Evolutionary conservation across 1,140 invertebrate species (phyloP), one percentile per base, ranked within the genome.

Genomic region (Notospermus geniculatus): DNA sequence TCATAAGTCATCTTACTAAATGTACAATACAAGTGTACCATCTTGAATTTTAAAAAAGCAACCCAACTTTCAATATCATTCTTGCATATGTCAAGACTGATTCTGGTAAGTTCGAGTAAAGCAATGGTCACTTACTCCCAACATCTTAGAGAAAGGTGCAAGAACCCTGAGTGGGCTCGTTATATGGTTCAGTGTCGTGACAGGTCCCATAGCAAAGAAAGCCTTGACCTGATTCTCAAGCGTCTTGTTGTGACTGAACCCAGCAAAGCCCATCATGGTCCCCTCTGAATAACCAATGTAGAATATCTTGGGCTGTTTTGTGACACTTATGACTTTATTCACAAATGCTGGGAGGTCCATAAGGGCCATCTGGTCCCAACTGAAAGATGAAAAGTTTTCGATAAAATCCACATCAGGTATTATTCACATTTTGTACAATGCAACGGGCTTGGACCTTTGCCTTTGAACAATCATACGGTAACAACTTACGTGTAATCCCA

Each of bases 331-430:
- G 9, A 88, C 82, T 60, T 84, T 84, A 67, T 88, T 84, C 22
- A 90, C 84, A 70, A 86, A 84, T 0, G 87, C 85, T 29, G 88
- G 87, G 19, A 88, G 60, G 71, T 91, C 89, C 64, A 85, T 84
- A 30, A 84, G 76, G 46, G 87, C 89, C 79, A 91, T 89, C 79
- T 92, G 88, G 61, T 92, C 87, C 73, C 87, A 91, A 45, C 85
- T 86, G 67, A 70, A 76, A 66, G n/a, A 50, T 5, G 25, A 50
- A 50, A 50, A 7, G 15, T 15, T n/a, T n/a, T n/a, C n/a, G n/a
- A n/a, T n/a, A n/a, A n/a, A n/a, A n/a, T n/a, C n/a, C n/a, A n/a
- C n/a, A n/a, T n/a, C n/a, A n/a, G n/a, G n/a, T n/a, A n/a, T n/a
- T n/a, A n/a, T n/a, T n/a, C n/a, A n/a, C n/a, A n/a, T n/a, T n/a